phyloP scores from a whole-genome alignment of 2,113 vertebrate genomes.

The Willisornis vidua region DNA sequence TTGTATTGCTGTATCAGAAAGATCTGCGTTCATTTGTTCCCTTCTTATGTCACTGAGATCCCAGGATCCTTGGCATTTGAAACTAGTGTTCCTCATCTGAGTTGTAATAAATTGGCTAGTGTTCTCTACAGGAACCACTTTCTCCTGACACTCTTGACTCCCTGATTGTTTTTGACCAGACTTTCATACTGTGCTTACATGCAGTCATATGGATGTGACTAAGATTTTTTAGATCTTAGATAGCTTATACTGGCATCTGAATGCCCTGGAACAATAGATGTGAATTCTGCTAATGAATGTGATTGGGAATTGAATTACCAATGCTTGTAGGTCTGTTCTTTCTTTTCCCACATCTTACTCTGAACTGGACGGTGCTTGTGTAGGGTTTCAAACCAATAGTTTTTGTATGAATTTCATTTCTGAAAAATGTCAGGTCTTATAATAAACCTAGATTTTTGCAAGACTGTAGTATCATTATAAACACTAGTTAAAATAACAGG shows the following conservation, averaged over 20 bases:
- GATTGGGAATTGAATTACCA: neutral
- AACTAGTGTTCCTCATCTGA: neutral
- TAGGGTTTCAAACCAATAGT: neutral
- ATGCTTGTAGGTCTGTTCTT: neutral
- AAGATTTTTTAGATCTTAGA: neutral
- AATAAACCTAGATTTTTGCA: neutral
- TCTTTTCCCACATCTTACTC: neutral
- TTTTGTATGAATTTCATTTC: neutral
- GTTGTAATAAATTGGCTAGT: neutral
- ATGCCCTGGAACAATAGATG: neutral
- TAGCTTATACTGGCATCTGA: neutral
- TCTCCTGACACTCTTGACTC: neutral
- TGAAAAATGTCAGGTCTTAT: neutral
- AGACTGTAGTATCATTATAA: neutral
- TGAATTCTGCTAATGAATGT: neutral
- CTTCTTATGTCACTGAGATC: neutral
- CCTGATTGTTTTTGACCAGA: neutral
- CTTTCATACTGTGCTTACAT: neutral
- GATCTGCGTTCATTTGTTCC: neutral
- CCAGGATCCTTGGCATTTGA: neutral
- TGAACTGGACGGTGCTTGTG: neutral
- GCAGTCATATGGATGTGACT: neutral
- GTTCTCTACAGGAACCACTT: neutral
- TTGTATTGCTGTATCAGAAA: neutral
- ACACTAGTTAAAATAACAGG: neutral